Evolutionary conservation across 2,113 vertebrate species (phyloP).

Genomic region (Toxotes jaculatrix): DNA sequence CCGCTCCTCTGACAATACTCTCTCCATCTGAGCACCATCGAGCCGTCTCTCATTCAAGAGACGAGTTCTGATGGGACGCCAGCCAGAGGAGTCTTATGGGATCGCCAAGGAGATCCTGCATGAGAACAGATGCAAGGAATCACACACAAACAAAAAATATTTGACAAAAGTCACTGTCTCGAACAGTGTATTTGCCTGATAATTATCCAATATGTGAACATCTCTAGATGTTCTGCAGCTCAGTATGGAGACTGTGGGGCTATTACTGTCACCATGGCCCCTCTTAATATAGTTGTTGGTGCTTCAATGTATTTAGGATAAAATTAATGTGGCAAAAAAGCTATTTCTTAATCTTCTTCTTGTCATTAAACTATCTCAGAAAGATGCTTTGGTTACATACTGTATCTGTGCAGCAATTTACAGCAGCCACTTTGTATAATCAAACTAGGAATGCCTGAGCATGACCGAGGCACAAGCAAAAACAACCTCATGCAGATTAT

Average conservation of each 20-base stretch:
- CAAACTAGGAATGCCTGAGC: conserved; percentile 28
- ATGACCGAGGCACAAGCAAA: conserved; percentile 31
- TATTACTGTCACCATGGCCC: neutral
- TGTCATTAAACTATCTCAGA: conserved; percentile 3
- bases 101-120: conserved; percentile 42
- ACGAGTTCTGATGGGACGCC: conserved; percentile 65
- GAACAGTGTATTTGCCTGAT: neutral
- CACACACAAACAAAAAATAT: conserved; percentile 53
- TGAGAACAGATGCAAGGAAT: conserved; percentile 36
- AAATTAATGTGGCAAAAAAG: neutral
- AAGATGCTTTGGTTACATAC: neutral
- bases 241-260: neutral
- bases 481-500: conserved; percentile 31
- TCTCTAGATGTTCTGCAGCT: neutral
- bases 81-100: conserved; percentile 70
- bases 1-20: conserved; percentile 71
- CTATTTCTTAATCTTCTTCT: neutral
- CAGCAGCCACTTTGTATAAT: conserved; percentile 14
- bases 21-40: conserved; percentile 75
- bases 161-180: neutral
- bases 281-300: neutral
- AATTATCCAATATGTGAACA: conserved; percentile 5
- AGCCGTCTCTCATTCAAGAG: conserved; percentile 65
- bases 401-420: conserved; percentile 5
- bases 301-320: neutral